phyloP scores from a whole-genome alignment of 2,797 vertebrate genomes.

The Podargus strigoides region DNA sequence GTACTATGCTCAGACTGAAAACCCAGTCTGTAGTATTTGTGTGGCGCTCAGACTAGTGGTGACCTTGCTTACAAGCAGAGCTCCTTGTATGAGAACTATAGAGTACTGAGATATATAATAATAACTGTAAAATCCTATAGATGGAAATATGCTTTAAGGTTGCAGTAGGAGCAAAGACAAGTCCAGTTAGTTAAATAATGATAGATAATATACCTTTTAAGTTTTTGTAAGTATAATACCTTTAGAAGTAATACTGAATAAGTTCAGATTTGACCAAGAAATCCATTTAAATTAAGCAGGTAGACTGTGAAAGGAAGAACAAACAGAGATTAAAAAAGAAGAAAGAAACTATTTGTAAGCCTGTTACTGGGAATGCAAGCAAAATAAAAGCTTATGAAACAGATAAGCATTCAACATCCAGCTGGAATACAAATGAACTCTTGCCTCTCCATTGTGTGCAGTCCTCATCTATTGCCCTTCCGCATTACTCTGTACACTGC shows the following conservation, averaged over 20 bases:
- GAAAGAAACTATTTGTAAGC: not conserved
- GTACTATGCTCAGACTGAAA: not conserved
- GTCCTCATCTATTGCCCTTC: not conserved
- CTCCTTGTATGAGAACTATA: not conserved
- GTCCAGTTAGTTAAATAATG: not conserved
- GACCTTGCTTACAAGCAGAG: not conserved
- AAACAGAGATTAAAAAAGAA: not conserved
- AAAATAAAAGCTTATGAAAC: not conserved
- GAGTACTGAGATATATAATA: not conserved
- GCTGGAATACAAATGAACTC: not conserved
- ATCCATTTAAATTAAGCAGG: conserved; percentile 7
- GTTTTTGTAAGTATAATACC: not conserved
- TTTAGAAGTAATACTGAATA: too few relatives aligned
- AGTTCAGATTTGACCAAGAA: not conserved
- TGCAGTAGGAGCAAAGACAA: not conserved
- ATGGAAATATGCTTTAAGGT: not conserved
- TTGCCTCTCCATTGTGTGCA: not conserved
- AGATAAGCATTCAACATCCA: not conserved
- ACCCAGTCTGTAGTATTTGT: not conserved
- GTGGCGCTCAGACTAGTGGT: not conserved
- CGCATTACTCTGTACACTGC: not conserved
- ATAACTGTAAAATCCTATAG: not conserved
- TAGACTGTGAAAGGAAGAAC: not conserved
- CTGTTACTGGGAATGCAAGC: not conserved
- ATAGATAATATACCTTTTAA: not conserved